These are phyloP conservation scores for Falco rusticolus DNA, from an alignment of 2,797 vertebrate species.

Conservation along the genomic window DNA sequence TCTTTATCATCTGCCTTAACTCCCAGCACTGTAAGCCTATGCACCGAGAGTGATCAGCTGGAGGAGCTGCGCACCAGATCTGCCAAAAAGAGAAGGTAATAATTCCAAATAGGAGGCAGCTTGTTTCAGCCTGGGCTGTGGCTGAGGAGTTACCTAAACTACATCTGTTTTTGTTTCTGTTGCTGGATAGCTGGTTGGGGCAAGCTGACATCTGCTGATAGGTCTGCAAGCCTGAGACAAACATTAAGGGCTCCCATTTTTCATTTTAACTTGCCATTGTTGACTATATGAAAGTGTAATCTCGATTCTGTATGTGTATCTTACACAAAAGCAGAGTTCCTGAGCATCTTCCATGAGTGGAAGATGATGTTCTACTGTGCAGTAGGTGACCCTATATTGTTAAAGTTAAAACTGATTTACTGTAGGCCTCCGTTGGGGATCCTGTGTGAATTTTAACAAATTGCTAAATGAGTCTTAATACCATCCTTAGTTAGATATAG, in stretches of 20 bases:
- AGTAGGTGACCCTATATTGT: not conserved
- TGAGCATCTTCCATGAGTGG: not conserved
- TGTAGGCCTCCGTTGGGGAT: not conserved
- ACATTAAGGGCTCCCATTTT: not conserved
- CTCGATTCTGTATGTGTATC: not conserved
- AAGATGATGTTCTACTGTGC: not conserved
- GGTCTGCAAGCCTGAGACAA: not conserved
- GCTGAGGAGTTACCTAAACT: not conserved
- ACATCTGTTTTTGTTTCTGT: not conserved
- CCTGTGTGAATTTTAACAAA: not conserved
- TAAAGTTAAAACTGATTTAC: not conserved
- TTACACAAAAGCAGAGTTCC: not conserved
- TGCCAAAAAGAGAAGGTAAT: constrained; percentile 86
- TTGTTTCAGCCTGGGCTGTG: not conserved
- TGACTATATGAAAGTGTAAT: not conserved
- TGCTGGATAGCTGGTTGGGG: not conserved
- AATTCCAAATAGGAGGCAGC: not conserved
- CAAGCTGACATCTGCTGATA: not conserved
- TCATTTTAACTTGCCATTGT: not conserved
- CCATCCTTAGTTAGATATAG: not conserved
- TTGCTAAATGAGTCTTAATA: not conserved
- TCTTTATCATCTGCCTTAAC: constrained; percentile 69
- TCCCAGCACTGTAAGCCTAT: constrained; percentile 46
- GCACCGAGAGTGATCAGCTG: constrained; percentile 77
- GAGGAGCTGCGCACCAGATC: constrained; percentile 88